phyloP scores from a whole-genome alignment of 2,797 vertebrate genomes.

The Carcharodon carcharias region DNA sequence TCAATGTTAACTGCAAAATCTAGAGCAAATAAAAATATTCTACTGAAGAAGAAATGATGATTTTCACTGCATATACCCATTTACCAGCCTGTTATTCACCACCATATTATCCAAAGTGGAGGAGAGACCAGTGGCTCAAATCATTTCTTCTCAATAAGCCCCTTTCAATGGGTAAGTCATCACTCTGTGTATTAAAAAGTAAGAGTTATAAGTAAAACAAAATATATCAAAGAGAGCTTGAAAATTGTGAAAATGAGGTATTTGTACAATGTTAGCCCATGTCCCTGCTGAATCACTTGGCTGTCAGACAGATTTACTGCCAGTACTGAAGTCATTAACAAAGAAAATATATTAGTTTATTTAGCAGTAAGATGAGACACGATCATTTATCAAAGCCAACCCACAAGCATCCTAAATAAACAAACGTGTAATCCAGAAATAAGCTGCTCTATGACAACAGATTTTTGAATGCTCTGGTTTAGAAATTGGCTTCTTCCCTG shows the following conservation, averaged over 20 bases:
- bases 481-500: neutral
- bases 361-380: neutral
- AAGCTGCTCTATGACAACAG: neutral
- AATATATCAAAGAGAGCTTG: neutral
- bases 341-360: constrained; percentile 25
- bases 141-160: neutral
- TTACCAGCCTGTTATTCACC: neutral
- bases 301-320: constrained; percentile 29
- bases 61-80: neutral
- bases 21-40: neutral
- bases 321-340: neutral
- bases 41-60: neutral
- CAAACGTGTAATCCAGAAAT: neutral
- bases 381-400: constrained; percentile 1
- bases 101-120: neutral
- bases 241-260: neutral
- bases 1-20: neutral
- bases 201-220: neutral
- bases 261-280: neutral
- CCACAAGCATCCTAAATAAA: constrained; percentile 16
- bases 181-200: neutral
- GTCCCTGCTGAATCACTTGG: neutral
- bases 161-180: neutral
- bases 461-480: neutral
- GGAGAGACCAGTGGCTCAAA: neutral